These are phyloP conservation scores for Aquatica leii DNA, from an alignment of 2,888 invertebrate genomes.

Conservation along the genomic window DNA sequence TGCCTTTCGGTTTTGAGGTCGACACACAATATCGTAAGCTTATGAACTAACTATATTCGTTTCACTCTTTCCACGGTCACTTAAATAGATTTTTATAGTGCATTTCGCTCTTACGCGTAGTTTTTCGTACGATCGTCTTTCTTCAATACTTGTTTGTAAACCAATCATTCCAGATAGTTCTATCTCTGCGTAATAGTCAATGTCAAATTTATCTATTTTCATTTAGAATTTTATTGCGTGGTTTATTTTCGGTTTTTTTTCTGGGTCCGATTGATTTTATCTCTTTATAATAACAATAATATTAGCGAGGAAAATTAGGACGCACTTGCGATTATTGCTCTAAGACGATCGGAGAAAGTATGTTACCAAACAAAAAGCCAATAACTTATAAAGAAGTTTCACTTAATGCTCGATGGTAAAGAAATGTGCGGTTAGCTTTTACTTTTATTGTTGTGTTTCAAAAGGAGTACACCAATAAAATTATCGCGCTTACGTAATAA, in stretches of 20 bases:
- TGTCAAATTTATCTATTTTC: slow-evolving; percentile 34
- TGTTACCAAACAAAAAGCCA: slow-evolving; percentile 3
- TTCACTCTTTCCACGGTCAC: slow-evolving; percentile 36
- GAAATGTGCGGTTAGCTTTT: slow-evolving; percentile 29
- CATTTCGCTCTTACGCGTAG: slow-evolving; percentile 17
- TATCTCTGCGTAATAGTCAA: slow-evolving; percentile 25
- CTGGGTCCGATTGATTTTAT: too few relatives aligned
- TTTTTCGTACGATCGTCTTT: slow-evolving; percentile 4
- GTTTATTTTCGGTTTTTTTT: not conserved
- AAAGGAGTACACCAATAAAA: slow-evolving; percentile 20
- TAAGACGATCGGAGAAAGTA: slow-evolving; percentile 1
- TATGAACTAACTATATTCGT: slow-evolving; percentile 32
- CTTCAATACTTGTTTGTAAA: slow-evolving; percentile 22
- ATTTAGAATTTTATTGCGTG: slow-evolving; percentile 15
- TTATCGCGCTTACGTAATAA: slow-evolving; percentile 11
- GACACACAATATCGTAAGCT: slow-evolving; percentile 45
- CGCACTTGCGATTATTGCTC: too few relatives aligned
- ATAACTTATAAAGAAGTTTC: slow-evolving; percentile 28
- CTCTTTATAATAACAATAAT: too few relatives aligned
- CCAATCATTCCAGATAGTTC: slow-evolving; percentile 26
- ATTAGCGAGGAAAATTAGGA: too few relatives aligned
- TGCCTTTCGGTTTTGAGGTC: slow-evolving; percentile 61
- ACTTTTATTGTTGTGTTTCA: slow-evolving; percentile 23
- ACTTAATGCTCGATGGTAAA: slow-evolving; percentile 24
- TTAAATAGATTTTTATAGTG: slow-evolving; percentile 17